Percentiles rank a stretch among this genome's conserved stretches.
Evolutionary conservation across 1,140 invertebrate species (phyloP).

Genomic region (Reticulitermes speratus): DNA sequence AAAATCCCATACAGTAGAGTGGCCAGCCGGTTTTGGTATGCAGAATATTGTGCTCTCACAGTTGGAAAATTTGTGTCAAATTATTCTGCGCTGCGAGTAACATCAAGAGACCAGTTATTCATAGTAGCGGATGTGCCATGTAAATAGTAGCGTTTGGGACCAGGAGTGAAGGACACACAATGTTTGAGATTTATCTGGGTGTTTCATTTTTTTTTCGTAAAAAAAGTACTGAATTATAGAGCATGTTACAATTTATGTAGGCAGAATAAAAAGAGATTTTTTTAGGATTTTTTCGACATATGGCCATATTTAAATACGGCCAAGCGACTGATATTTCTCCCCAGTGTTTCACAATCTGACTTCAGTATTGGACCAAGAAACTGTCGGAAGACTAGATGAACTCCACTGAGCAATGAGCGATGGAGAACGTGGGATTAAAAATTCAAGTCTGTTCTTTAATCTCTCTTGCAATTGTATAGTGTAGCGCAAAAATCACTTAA

Average conservation of each 20-base stretch:
- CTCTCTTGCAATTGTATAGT: too few species aligned
- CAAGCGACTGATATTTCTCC: background rate
- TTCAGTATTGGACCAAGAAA: too few species aligned
- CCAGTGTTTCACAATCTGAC: too few species aligned
- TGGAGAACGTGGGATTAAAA: too few species aligned
- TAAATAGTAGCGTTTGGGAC: background rate
- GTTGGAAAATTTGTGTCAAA: background rate
- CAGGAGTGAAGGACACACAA: background rate
- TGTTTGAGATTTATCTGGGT: background rate
- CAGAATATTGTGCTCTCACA: background rate
- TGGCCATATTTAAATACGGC: background rate
- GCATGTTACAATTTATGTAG: background rate
- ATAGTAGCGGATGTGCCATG: background rate
- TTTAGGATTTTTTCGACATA: background rate
- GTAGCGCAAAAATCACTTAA: too few species aligned
- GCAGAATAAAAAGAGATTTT: background rate
- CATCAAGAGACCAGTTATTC: background rate
- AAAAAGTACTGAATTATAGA: background rate
- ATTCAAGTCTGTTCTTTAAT: too few species aligned
- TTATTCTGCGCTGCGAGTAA: background rate
- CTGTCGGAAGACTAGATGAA: too few species aligned
- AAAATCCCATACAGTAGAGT: background rate
- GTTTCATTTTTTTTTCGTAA: background rate
- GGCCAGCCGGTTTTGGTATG: background rate
- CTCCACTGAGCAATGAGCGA: too few species aligned